Evolutionary conservation across 2,797 vertebrate genomes (phyloP).

Genomic region (Thripadectes ignobilis): DNA sequence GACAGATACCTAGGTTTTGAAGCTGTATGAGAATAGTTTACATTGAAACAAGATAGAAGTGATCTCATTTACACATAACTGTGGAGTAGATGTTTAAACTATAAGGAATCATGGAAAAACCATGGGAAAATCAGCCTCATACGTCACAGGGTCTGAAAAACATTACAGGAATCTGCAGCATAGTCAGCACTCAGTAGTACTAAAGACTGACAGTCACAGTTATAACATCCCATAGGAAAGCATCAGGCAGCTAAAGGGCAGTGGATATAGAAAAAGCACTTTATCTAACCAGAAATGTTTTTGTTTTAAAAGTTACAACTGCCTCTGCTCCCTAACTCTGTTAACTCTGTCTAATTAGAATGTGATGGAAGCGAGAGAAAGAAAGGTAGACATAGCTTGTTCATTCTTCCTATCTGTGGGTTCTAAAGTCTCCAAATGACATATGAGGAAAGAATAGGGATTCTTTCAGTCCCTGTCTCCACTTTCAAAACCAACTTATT

Average conservation of each 20-base stretch:
- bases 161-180: neutral
- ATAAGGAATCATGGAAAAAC: neutral
- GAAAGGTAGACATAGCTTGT: neutral
- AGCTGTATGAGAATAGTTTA: neutral
- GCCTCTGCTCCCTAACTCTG: neutral
- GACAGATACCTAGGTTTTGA: neutral
- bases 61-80: neutral
- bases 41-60: neutral
- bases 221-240: neutral
- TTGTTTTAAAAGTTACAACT: neutral
- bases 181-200: neutral
- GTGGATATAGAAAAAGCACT: neutral
- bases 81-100: neutral
- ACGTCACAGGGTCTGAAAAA: neutral
- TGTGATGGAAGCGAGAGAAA: rapidly evolving
- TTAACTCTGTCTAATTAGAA: neutral
- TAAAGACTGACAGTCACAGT: neutral
- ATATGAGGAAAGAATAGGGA: neutral
- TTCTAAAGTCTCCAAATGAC: neutral
- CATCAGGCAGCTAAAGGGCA: neutral
- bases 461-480: neutral
- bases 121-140: neutral
- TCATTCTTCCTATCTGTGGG: neutral
- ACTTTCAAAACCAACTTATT: neutral
- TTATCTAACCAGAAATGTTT: neutral